Percentiles rank a stretch among this genome's conserved stretches.
Evolutionary conservation across 2,113 vertebrate species (phyloP).

Genomic region (Takifugu bimaculatus): DNA sequence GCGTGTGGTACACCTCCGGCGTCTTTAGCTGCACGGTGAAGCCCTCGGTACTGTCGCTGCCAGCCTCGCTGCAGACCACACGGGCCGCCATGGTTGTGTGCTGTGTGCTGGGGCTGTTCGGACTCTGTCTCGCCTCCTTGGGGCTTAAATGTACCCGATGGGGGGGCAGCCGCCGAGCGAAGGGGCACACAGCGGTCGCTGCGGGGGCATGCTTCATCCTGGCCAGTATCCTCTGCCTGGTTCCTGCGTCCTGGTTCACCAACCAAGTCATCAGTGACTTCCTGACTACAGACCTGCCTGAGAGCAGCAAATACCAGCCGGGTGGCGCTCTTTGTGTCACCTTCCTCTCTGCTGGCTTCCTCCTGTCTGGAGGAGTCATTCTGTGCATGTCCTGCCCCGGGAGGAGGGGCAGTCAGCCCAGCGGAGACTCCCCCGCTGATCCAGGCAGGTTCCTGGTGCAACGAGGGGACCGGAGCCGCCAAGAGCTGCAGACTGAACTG

Average conservation of each 20-base stretch:
- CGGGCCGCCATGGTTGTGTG: constrained; percentile 88
- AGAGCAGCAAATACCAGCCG: constrained; percentile 84
- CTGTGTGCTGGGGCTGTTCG: constrained; percentile 79
- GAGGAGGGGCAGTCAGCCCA: constrained; percentile 34
- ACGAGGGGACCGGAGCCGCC: constrained; percentile 3
- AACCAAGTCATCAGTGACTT: constrained; percentile 84
- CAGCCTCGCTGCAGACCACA: constrained; percentile 79
- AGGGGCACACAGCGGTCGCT: constrained; percentile 80
- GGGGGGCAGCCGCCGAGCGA: constrained; percentile 80
- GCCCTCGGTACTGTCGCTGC: constrained; percentile 81
- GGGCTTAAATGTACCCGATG: constrained; percentile 90
- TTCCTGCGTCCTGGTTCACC: constrained; percentile 88
- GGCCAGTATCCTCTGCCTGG: constrained; percentile 79
- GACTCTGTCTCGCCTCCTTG: constrained; percentile 81
- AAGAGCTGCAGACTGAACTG: constrained; percentile 24
- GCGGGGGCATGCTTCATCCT: constrained; percentile 84
- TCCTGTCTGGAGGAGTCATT: constrained; percentile 81
- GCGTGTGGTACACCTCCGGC: constrained; percentile 90
- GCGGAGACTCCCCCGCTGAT: constrained; percentile 21
- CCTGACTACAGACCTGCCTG: constrained; percentile 80
- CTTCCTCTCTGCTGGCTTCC: constrained; percentile 84
- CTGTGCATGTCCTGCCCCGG: constrained; percentile 84
- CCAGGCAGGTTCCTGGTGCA: constrained; percentile 46
- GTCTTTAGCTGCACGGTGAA: constrained; percentile 91
- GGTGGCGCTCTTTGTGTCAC: constrained; percentile 87